Evolutionary conservation across 2,797 vertebrate genomes (phyloP), one percentile per base, ranked within the genome.

Genomic region (Micropoecilia bifurca): DNA sequence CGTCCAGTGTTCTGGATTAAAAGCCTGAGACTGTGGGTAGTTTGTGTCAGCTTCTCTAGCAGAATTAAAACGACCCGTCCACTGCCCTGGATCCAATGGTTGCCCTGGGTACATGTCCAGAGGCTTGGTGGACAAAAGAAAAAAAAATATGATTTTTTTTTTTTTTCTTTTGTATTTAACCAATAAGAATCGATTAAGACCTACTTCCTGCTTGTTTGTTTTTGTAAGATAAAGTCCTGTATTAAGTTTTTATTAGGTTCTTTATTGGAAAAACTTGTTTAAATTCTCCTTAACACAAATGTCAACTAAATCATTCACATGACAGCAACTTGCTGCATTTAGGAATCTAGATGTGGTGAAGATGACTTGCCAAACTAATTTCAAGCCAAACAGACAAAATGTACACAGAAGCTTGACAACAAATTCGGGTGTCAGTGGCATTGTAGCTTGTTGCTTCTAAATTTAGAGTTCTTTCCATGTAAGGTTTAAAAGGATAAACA

Each of bases 401-500:
- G 78, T 72, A 61, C 71, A 75, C 78, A 73, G 83, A 88, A 77
- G 84, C 84, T 83, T 50, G 75, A 83, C 79, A 80, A 91, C 76
- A 78, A 81, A 92, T 88, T 75, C 71, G 28, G 80, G 88, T 90
- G 83, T 91, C 85, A 91, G 85, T 84, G 83, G 91, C 81, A 80
- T 87, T 79, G 87, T 89, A 86, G 82, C 83, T 89, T 89, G 61
- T 69, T 55, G 61, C 75, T 78, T 81, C 89, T 93, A 93, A 89
- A 90, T 95, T 93, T 93, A 93, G 90, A 83, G 20, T 79, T 47
- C 57, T 73, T 83, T 83, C 43, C 72, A 90, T 87, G 81, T 88
- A 66, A 88, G 87, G 85, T 88, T 92, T 87, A 87, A 77, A 93
- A 91, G 89, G 87, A 81, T 85, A 87, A 78, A 91, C 86, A 88